A percentile compares a stretch with the other conserved stretches of the same genome.
phyloP scores from a whole-genome alignment of 2,888 invertebrate genomes.

The Stenodema calcarata region DNA sequence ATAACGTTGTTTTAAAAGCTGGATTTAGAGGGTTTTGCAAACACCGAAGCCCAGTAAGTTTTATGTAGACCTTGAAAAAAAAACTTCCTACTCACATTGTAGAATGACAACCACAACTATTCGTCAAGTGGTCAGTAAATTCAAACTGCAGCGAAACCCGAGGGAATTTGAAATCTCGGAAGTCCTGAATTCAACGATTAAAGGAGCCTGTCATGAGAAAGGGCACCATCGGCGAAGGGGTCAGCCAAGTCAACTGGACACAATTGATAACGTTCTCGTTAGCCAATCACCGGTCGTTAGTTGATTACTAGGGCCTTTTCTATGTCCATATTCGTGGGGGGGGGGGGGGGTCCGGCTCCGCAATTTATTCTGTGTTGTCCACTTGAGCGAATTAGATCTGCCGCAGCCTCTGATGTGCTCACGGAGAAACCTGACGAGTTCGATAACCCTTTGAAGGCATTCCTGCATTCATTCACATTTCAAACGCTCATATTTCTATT shows the following conservation, averaged over 20 bases:
- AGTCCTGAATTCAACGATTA: neutral
- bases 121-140: too few species aligned
- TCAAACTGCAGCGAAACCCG: too few species aligned
- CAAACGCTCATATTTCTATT: too few species aligned
- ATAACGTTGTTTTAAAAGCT: too few species aligned
- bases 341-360: neutral
- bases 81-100: too few species aligned
- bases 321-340: neutral
- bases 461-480: too few species aligned
- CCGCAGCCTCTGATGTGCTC: neutral
- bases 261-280: conserved; percentile 9
- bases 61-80: too few species aligned
- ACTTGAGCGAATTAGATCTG: neutral
- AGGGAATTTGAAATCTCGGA: neutral
- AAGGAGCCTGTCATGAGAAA: neutral
- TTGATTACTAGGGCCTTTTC: neutral
- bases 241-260: neutral
- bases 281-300: conserved; percentile 9
- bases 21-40: too few species aligned
- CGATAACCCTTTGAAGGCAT: neutral
- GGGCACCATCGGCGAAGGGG: neutral
- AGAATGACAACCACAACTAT: too few species aligned
- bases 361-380: neutral
- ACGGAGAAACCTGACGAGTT: neutral
- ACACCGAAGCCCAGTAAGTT: too few species aligned